These are phyloP conservation scores for Patella vulgata DNA, from an alignment of 1,140 invertebrate species.

Conservation along the genomic window DNA sequence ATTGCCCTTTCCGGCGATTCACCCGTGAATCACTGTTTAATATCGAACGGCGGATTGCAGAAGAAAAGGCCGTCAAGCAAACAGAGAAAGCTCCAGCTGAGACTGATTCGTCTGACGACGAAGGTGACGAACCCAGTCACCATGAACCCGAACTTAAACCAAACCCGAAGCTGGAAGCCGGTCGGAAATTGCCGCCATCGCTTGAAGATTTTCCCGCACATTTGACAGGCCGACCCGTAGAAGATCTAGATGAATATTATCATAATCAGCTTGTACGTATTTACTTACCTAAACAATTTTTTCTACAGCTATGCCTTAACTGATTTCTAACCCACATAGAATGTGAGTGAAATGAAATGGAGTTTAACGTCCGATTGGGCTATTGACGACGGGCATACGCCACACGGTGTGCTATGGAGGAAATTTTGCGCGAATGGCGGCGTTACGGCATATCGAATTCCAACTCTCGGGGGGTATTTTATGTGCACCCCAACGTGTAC, in stretches of 20 bases:
- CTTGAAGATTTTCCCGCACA: constrained; percentile 56
- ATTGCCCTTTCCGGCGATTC: constrained; percentile 87
- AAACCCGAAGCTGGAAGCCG: constrained; percentile 60
- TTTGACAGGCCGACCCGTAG: constrained; percentile 58
- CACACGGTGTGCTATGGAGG: no score
- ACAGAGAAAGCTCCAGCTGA: constrained; percentile 45
- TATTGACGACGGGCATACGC: no score
- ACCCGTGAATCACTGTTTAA: constrained; percentile 93
- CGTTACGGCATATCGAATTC: no score
- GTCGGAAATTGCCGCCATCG: constrained; percentile 59
- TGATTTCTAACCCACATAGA: not conserved
- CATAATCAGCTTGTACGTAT: constrained; percentile 58
- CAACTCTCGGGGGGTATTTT: no score
- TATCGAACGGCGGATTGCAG: constrained; percentile 79
- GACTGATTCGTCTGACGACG: constrained; percentile 41
- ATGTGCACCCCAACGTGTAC: no score
- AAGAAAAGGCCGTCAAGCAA: constrained; percentile 48
- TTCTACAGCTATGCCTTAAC: not conserved
- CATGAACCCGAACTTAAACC: constrained; percentile 52
- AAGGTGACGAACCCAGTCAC: constrained; percentile 47
- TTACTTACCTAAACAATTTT: not conserved
- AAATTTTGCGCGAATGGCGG: no score
- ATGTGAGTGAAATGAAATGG: constrained; percentile 5
- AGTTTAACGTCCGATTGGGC: no score
- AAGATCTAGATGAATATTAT: constrained; percentile 65